A percentile compares a stretch with the other conserved stretches of the same genome.
Evolutionary conservation across 2,113 vertebrate genomes (phyloP).

Genomic region (Erythrolamprus reginae): DNA sequence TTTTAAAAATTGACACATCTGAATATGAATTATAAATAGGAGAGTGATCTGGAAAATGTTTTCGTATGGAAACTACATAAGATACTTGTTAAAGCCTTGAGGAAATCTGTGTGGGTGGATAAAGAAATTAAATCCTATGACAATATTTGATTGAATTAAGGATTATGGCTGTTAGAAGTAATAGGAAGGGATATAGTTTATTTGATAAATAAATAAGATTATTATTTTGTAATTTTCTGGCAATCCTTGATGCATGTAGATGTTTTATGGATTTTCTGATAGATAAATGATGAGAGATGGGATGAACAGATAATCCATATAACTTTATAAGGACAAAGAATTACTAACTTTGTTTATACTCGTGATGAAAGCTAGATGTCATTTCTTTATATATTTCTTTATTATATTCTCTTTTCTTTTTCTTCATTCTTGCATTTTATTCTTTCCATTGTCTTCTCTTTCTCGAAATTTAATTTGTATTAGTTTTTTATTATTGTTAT

Average conservation of each 20-base stretch:
- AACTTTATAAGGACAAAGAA: neutral
- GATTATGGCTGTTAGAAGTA: neutral
- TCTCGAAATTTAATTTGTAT: neutral
- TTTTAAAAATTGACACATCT: neutral
- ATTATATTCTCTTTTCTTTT: neutral
- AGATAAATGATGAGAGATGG: neutral
- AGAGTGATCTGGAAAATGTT: neutral
- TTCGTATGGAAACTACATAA: neutral
- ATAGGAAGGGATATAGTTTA: neutral
- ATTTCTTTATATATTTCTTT: neutral
- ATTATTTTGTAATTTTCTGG: neutral
- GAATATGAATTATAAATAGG: neutral
- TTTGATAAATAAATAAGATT: neutral
- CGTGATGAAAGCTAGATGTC: neutral
- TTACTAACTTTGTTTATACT: neutral
- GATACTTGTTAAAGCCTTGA: neutral
- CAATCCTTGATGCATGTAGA: neutral
- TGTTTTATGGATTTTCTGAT: neutral
- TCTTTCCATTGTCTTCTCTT: neutral
- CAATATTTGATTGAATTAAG: neutral
- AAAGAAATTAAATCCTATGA: neutral
- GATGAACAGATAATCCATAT: neutral
- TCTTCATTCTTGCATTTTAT: neutral
- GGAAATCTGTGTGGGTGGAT: neutral
- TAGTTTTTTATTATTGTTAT: neutral